A percentile compares a stretch with the other conserved stretches of the same genome.
These are phyloP conservation scores for Pogoniulus pusillus DNA, from an alignment of 2,797 vertebrate genomes.

Conservation along the genomic window DNA sequence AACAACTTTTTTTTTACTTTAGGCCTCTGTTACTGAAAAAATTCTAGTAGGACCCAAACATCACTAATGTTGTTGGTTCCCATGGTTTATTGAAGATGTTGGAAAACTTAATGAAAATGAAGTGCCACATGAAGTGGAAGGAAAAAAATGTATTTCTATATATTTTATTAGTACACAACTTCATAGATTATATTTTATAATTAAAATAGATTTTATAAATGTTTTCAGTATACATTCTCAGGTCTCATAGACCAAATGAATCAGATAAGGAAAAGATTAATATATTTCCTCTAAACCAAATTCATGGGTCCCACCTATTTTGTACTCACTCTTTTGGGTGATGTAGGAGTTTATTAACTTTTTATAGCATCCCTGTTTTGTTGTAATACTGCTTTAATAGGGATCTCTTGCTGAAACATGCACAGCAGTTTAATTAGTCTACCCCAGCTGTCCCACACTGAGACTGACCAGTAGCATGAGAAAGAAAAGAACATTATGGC, in stretches of 20 bases:
- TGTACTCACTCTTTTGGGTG: neutral
- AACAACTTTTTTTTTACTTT: rapidly evolving
- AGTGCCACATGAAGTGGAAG: neutral
- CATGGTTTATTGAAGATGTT: neutral
- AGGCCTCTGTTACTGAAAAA: neutral
- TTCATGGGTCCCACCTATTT: neutral
- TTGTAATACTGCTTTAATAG: neutral
- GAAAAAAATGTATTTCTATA: neutral
- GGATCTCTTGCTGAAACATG: neutral
- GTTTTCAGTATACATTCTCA: neutral
- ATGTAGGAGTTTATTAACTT: neutral
- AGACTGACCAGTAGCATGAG: neutral
- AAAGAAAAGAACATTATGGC: neutral
- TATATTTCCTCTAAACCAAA: neutral
- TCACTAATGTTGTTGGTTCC: neutral
- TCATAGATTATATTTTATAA: neutral
- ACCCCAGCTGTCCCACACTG: neutral
- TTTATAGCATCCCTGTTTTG: neutral
- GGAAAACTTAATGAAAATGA: neutral
- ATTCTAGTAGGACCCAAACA: neutral
- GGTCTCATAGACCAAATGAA: neutral
- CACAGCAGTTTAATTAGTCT: neutral
- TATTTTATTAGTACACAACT: neutral
- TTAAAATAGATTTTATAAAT: neutral
- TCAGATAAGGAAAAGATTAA: neutral